phyloP scores from a whole-genome alignment of 2,888 invertebrate species.

The Phaedon cochleariae region DNA sequence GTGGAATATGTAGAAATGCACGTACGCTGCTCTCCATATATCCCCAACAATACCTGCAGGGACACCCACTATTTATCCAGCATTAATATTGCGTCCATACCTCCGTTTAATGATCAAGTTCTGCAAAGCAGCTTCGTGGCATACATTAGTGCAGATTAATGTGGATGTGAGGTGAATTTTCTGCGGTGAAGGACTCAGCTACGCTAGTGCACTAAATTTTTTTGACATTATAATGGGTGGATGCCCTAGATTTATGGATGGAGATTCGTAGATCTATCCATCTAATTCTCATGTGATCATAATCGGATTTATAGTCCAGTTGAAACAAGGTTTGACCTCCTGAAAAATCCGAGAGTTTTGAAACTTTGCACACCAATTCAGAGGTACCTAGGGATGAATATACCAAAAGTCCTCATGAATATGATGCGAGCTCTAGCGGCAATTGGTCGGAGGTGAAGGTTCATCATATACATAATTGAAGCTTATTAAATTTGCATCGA shows the following conservation, averaged over 20 bases:
- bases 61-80: conserved; percentile 11
- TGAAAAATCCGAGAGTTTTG: too few relatives aligned
- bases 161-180: conserved; percentile 23
- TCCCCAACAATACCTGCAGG: background rate
- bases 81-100: conserved; percentile 29
- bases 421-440: too few relatives aligned
- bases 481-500: too few relatives aligned
- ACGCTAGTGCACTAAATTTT: background rate
- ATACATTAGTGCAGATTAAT: conserved; percentile 32
- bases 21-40: background rate
- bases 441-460: too few relatives aligned
- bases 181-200: background rate
- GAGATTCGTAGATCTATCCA: too few relatives aligned
- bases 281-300: too few relatives aligned
- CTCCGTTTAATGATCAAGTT: conserved; percentile 25
- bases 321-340: too few relatives aligned
- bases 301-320: too few relatives aligned
- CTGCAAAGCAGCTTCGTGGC: conserved; percentile 22
- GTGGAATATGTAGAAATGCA: background rate
- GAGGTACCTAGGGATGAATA: too few relatives aligned
- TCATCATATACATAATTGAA: too few relatives aligned
- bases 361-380: too few relatives aligned
- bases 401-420: too few relatives aligned
- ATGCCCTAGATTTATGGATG: background rate
- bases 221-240: conserved; percentile 7